Conservation (phyloP, 2,888 invertebrate genomes). For the Teleogryllus oceanicus region DNA sequence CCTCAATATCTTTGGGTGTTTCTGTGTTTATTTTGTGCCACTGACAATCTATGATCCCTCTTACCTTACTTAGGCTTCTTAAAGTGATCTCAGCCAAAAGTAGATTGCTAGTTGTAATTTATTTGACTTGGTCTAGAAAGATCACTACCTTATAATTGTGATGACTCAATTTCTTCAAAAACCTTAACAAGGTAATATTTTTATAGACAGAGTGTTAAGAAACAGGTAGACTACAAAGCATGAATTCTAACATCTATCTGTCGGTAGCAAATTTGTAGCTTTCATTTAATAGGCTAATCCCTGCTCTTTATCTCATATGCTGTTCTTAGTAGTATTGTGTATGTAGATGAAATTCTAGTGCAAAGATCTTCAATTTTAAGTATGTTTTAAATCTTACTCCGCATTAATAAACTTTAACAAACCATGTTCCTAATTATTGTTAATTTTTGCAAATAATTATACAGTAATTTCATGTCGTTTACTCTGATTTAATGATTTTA, state of each 20-base stretch:
- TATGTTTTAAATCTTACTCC: not conserved
- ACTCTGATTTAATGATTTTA: not conserved
- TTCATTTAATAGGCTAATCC: constrained; percentile 18
- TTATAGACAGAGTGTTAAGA: not conserved
- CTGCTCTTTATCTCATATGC: constrained; percentile 5
- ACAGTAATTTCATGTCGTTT: not conserved
- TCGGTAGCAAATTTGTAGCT: constrained; percentile 9
- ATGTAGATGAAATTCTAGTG: not conserved
- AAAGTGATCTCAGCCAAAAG: not conserved
- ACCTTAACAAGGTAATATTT: not conserved
- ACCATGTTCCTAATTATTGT: not conserved
- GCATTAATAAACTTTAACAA: not conserved
- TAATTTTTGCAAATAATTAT: not conserved
- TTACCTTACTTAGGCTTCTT: constrained; percentile 18
- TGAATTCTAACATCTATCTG: constrained; percentile 11
- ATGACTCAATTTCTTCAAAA: constrained; percentile 1
- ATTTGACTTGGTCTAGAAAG: constrained; percentile 7
- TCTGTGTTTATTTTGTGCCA: constrained; percentile 19
- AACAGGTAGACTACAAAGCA: not conserved
- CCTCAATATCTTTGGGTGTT: constrained; percentile 12
- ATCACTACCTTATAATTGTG: not conserved
- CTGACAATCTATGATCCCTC: constrained; percentile 18
- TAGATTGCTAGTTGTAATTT: constrained; percentile 6
- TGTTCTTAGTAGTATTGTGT: constrained; percentile 20
- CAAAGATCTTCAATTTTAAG: not conserved